Evolutionary conservation across 2,888 invertebrate genomes (phyloP).

Genomic region (Stictocephala bisonia): DNA sequence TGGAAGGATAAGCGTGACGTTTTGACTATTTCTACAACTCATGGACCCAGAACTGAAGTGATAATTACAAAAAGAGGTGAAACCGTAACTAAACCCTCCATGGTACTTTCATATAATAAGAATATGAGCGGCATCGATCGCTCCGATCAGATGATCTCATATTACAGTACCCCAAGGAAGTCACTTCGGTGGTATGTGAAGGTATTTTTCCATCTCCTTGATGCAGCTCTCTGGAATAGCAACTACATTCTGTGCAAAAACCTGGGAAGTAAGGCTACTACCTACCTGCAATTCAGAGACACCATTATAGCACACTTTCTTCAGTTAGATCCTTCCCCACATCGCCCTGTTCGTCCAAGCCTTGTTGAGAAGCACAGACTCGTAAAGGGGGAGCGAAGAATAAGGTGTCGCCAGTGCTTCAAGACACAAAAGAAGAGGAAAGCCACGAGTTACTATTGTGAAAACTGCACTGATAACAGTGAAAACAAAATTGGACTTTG

Average conservation of each 20-base stretch:
- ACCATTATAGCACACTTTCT: constrained; percentile 7
- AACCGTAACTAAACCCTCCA: too few species aligned
- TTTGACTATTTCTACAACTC: constrained; percentile 35
- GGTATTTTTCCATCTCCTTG: constrained; percentile 28
- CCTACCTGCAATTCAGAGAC: constrained; percentile 25
- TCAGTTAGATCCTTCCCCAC: constrained; percentile 1
- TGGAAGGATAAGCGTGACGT: constrained; percentile 36
- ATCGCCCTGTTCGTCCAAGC: neutral
- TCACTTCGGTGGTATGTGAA: constrained; percentile 34
- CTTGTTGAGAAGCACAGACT: neutral
- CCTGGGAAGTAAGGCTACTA: neutral
- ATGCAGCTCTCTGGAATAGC: too few species aligned
- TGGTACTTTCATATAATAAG: constrained; percentile 30
- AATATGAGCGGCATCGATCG: constrained; percentile 39
- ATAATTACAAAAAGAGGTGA: constrained; percentile 23
- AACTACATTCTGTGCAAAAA: neutral
- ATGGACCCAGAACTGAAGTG: constrained; percentile 41
- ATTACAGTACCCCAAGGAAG: constrained; percentile 29
- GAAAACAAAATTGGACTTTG: neutral
- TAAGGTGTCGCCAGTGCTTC: neutral
- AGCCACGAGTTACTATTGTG: neutral
- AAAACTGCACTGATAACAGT: neutral
- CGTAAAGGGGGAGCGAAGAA: neutral
- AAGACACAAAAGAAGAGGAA: neutral
- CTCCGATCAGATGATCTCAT: constrained; percentile 16